Conservation (phyloP, 2,888 invertebrate genomes). For the Dynastes hyllus region DNA sequence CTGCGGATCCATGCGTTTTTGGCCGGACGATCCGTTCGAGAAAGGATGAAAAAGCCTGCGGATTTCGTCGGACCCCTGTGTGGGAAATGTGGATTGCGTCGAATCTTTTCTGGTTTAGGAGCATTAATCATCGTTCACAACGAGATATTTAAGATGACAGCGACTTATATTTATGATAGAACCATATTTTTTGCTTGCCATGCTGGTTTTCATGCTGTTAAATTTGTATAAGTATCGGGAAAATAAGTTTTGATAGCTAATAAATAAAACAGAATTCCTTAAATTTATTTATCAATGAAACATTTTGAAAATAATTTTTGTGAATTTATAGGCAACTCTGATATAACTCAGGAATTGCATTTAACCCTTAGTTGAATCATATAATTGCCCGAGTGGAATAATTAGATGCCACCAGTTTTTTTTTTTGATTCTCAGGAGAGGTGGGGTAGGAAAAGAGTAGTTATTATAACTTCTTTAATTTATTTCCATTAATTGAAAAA, state of each 20-base stretch:
- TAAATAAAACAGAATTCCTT: too few relatives aligned
- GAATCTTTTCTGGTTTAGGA: constrained; percentile 54
- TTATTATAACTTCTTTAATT: too few relatives aligned
- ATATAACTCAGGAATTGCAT: too few relatives aligned
- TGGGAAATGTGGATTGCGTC: constrained; percentile 60
- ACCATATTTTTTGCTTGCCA: background rate
- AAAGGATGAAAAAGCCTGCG: constrained; percentile 45
- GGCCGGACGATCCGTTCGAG: background rate
- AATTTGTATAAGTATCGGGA: background rate
- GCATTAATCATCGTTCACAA: constrained; percentile 62
- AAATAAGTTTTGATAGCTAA: too few relatives aligned
- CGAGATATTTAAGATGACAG: constrained; percentile 58
- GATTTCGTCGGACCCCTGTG: constrained; percentile 56
- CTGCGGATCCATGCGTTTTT: constrained; percentile 48
- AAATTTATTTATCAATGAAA: background rate
- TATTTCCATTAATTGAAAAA: too few relatives aligned
- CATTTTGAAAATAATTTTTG: too few relatives aligned
- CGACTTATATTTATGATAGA: constrained; percentile 31
- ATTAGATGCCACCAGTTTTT: too few relatives aligned
- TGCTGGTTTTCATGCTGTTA: background rate
- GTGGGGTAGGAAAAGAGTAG: too few relatives aligned
- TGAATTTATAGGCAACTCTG: too few relatives aligned
- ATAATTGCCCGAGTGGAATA: too few relatives aligned
- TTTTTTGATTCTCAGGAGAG: too few relatives aligned
- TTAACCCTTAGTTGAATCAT: too few relatives aligned